Conservation (phyloP, 2,888 invertebrate species). For the Eupithecia subumbrata region DNA sequence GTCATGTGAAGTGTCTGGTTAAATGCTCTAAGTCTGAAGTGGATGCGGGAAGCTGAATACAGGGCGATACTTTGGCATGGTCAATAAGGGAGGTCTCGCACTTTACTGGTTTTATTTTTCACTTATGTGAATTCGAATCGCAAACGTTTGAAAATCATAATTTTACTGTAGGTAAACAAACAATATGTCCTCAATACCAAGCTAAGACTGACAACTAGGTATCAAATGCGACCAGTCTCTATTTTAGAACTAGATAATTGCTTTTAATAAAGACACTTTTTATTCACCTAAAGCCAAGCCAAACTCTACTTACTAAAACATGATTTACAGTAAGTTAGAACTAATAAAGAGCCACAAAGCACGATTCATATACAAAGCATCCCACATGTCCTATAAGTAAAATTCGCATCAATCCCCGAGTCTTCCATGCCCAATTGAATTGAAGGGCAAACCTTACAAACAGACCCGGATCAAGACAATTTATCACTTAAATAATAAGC, state of each 20-base stretch:
- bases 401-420: conserved; percentile 20
- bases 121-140: too few relatives aligned
- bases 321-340: neutral
- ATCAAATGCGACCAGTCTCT: too few relatives aligned
- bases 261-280: neutral
- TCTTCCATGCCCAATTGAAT: conserved; percentile 28
- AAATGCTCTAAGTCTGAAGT: too few relatives aligned
- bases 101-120: too few relatives aligned
- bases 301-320: neutral
- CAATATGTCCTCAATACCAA: too few relatives aligned
- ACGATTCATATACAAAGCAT: neutral
- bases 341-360: neutral
- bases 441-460: conserved; percentile 33
- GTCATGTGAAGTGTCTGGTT: too few relatives aligned
- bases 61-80: too few relatives aligned
- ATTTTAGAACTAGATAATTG: neutral
- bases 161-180: too few relatives aligned
- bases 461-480: conserved; percentile 32
- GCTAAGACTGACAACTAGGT: too few relatives aligned
- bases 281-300: neutral
- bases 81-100: too few relatives aligned
- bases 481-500: conserved; percentile 34
- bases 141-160: too few relatives aligned
- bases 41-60: too few relatives aligned
- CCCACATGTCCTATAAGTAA: neutral